Base-by-base conservation (phyloP, 2,113 vertebrate genomes). In the Cromileptes altivelis region DNA sequence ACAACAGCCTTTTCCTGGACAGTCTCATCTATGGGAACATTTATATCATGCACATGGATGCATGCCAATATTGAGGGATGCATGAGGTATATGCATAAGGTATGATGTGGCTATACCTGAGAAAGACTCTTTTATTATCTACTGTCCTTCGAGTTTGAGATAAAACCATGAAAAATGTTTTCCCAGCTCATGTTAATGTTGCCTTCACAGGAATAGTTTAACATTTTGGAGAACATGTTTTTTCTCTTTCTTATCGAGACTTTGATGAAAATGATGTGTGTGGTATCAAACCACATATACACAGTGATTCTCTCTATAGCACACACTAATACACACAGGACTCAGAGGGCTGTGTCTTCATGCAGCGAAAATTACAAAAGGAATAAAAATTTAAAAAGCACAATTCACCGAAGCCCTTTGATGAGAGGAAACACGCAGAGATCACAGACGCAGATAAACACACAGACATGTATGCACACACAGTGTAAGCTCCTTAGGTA, bases 401-500 rank as follows among this genome's bases (percentile, higher is more conserved):
- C 14, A 11, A 57, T 71, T 56, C n/a, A 42, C 21, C 15, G 10
- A 49, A 77, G 0, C 47, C 13, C 18, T 86, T 72, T 62, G 45
- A 79, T 63, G 57, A 75, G 17, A 37, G 3, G 0, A 75, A 21
- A 53, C 47, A 4, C 47, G 30, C 57, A 60, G 42, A 45, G 42
- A 45, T 45, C 57, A 60, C 57, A 30, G 25, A 30, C 57, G 30
- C 57, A 60, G 25, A 60, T 25, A 60, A 25, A 60, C 63, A 67
- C 63, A 49, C 7, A 64, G 21, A 73, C 19, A 68, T 61, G 53
- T n/a, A 45, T 30, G 33, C 42, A 25, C 63, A 25, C 63, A 47
- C 2, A n/a, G 6, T 23, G 5, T 83, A 47, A 84, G 72, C 81
- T 80, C 37, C 55, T 77, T 61, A 67, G n/a, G 62, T 76, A 72